Conservation (phyloP, 2,888 invertebrate species). For the Hermaeophaga mercurialis region DNA sequence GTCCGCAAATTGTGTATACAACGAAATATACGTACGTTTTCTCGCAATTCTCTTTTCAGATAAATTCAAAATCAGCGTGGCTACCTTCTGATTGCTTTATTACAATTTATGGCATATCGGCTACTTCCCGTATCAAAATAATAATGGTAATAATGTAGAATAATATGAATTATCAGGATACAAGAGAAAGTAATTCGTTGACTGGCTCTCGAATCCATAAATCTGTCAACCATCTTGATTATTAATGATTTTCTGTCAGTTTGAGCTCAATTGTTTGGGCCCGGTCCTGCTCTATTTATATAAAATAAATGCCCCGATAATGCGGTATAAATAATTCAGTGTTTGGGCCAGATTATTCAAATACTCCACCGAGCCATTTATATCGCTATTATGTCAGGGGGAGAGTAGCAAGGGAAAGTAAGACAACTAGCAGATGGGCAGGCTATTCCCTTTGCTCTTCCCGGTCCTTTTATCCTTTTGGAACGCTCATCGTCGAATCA, state of each 20-base stretch:
- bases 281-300: slow-evolving; percentile 14
- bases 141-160: no score
- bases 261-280: slow-evolving; percentile 2
- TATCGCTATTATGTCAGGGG: slow-evolving; percentile 25
- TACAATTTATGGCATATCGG: no score
- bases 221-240: no score
- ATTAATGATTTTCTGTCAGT: no score
- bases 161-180: no score
- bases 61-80: slow-evolving; percentile 24
- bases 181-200: no score
- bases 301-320: slow-evolving; percentile 16
- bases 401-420: slow-evolving; percentile 19
- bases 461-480: not conserved
- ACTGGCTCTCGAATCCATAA: no score
- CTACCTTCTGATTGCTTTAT: slow-evolving; percentile 33
- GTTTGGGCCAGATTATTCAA: slow-evolving; percentile 24
- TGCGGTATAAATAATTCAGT: slow-evolving; percentile 24
- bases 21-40: slow-evolving; percentile 27
- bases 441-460: slow-evolving; percentile 12
- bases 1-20: slow-evolving; percentile 32
- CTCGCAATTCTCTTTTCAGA: slow-evolving; percentile 25
- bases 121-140: no score
- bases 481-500: not conserved
- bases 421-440: slow-evolving; percentile 37
- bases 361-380: slow-evolving; percentile 20